phyloP scores from a whole-genome alignment of 1,140 invertebrate genomes.

The Drosophila prosaltans region DNA sequence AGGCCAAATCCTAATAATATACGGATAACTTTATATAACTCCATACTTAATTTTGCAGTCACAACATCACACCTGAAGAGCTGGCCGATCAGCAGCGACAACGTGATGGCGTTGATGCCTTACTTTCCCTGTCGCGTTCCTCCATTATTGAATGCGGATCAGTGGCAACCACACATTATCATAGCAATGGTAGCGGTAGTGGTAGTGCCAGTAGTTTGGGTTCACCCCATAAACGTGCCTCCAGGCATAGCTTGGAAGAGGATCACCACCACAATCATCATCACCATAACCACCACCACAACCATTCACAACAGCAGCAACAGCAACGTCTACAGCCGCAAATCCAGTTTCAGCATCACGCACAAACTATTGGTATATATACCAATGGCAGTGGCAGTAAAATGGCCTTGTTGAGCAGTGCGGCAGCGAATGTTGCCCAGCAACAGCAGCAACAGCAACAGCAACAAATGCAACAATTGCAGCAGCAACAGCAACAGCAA shows the following conservation, averaged over 20 bases:
- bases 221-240: slow-evolving; percentile 78
- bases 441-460: slow-evolving; percentile 60
- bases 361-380: slow-evolving; percentile 36
- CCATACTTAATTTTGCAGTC: slow-evolving; percentile 28
- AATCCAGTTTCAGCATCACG: slow-evolving; percentile 2
- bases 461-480: slow-evolving; percentile 29
- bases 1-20: no score
- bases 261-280: slow-evolving; percentile 51
- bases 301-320: slow-evolving; percentile 23
- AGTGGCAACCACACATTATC: slow-evolving; percentile 57
- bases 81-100: slow-evolving; percentile 90
- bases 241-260: slow-evolving; percentile 73
- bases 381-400: slow-evolving; percentile 71
- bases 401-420: slow-evolving; percentile 73
- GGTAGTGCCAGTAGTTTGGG: slow-evolving; percentile 66
- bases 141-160: slow-evolving; percentile 69
- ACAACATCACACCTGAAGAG: slow-evolving; percentile 83
- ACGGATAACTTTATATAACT: no score
- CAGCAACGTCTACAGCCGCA: slow-evolving; percentile 28
- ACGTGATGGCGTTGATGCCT: slow-evolving; percentile 90
- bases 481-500: slow-evolving; percentile 48
- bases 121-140: slow-evolving; percentile 84
- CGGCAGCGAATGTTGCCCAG: slow-evolving; percentile 62
- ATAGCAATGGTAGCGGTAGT: slow-evolving; percentile 60
- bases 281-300: slow-evolving; percentile 24